Percentiles rank a stretch among this genome's conserved stretches.
Conservation (phyloP, 2,113 vertebrate species). For the Himantopus leucocephalus region DNA sequence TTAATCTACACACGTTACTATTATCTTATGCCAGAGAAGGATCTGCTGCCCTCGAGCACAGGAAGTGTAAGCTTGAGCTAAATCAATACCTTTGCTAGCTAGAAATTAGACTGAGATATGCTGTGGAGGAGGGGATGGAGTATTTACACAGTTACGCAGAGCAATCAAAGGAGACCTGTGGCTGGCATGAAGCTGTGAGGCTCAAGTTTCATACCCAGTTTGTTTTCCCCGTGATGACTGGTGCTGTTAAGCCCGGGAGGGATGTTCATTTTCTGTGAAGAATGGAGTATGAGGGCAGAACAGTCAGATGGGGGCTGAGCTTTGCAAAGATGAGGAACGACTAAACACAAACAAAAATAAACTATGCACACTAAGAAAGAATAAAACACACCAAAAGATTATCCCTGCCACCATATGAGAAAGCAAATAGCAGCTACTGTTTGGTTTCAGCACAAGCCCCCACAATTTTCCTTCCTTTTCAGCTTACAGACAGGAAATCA, state of each 20-base stretch:
- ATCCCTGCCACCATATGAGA: not conserved
- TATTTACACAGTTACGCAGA: not conserved
- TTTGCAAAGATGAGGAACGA: not conserved
- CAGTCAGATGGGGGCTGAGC: not conserved
- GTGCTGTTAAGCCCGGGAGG: not conserved
- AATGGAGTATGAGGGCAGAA: not conserved
- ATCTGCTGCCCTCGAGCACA: not conserved
- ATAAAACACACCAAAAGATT: not conserved
- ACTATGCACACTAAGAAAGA: not conserved
- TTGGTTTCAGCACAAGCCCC: not conserved
- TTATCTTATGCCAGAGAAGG: not conserved
- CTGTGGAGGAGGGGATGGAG: not conserved
- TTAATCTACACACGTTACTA: not conserved
- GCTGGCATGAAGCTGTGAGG: not conserved
- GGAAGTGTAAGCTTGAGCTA: not conserved
- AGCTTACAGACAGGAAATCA: not conserved
- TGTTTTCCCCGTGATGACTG: not conserved
- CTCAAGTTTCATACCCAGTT: not conserved
- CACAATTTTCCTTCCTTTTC: not conserved
- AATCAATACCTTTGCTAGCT: not conserved
- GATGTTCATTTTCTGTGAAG: not conserved
- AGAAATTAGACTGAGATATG: not conserved
- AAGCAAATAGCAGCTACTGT: not conserved
- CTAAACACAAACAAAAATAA: not conserved
- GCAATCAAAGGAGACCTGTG: not conserved